Conservation (phyloP, 2,797 vertebrate genomes). For the Taenioides sp. region DNA sequence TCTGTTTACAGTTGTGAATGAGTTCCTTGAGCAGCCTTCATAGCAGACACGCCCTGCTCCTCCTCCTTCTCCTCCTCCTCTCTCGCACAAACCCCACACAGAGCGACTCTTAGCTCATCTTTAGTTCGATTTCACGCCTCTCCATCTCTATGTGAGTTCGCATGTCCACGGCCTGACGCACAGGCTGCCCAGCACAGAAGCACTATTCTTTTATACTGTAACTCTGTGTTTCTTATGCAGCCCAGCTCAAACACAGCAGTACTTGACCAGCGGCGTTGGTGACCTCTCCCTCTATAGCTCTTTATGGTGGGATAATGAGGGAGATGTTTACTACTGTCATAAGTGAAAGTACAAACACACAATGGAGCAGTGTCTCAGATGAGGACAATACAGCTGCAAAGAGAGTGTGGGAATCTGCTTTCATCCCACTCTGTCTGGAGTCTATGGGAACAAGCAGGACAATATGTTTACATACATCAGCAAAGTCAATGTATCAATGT, state of each 20-base stretch:
- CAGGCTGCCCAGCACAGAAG: conserved; percentile 55
- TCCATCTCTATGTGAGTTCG: conserved; percentile 21
- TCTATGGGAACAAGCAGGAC: background rate
- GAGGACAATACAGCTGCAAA: background rate
- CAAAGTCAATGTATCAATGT: background rate
- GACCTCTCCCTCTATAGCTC: conserved; percentile 53
- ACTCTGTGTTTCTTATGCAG: conserved; percentile 51
- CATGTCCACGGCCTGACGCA: conserved; percentile 40
- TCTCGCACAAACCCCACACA: conserved; percentile 19
- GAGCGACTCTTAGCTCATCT: conserved; percentile 34
- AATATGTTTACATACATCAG: background rate
- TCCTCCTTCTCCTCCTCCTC: conserved; percentile 2
- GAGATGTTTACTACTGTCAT: conserved; percentile 43
- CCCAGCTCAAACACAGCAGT: conserved; percentile 49
- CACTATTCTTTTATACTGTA: conserved; percentile 56
- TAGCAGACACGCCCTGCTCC: conserved; percentile 11
- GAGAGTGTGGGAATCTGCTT: conserved; percentile 1
- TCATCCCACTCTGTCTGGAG: conserved; percentile 6
- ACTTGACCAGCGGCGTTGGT: conserved; percentile 48
- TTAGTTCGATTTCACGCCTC: conserved; percentile 46
- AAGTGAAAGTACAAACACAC: conserved; percentile 38
- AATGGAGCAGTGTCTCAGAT: conserved; percentile 44
- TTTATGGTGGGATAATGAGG: conserved; percentile 53
- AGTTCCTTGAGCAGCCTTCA: conserved; percentile 11
- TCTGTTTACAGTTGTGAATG: conserved; percentile 21